These are phyloP conservation scores for Sebastes taczanowskii DNA, from an alignment of 2,797 vertebrate genomes.

Conservation along the genomic window DNA sequence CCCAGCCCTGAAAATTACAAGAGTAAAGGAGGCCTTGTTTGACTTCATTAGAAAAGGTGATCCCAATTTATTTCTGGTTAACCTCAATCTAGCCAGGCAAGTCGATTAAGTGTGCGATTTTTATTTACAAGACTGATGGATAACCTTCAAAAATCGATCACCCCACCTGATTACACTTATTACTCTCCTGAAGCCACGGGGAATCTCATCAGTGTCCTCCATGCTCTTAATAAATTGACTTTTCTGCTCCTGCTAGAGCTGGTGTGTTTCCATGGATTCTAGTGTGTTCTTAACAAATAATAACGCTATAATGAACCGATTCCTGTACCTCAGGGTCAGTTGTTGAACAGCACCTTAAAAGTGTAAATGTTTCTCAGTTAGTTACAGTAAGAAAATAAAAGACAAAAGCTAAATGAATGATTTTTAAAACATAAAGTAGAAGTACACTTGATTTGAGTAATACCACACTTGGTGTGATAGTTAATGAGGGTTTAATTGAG, in stretches of 20 bases:
- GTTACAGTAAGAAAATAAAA: not conserved
- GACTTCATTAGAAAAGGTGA: slow-evolving; percentile 52
- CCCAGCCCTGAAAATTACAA: slow-evolving; percentile 31
- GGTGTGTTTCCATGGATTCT: not conserved
- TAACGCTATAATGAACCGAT: not conserved
- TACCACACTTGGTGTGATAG: not conserved
- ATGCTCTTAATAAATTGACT: slow-evolving; percentile 23
- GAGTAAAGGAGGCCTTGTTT: slow-evolving; percentile 40
- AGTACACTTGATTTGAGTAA: not conserved
- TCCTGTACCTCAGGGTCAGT: not conserved
- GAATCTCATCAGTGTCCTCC: slow-evolving; percentile 30
- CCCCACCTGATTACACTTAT: slow-evolving; percentile 38
- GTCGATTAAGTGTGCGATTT: slow-evolving; percentile 50
- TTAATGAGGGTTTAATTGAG: not conserved
- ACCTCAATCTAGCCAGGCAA: slow-evolving; percentile 43
- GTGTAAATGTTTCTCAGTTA: not conserved
- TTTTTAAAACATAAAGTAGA: not conserved
- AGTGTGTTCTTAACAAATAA: not conserved
- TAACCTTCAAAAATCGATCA: slow-evolving; percentile 70
- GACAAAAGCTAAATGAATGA: not conserved
- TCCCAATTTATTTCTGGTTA: slow-evolving; percentile 59
- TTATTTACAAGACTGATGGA: slow-evolving; percentile 59
- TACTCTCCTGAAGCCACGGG: slow-evolving; percentile 17
- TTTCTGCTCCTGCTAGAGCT: slow-evolving; percentile 9
- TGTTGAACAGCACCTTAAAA: not conserved